Conservation (phyloP, 2,113 vertebrate species). For the Tursiops truncatus region DNA sequence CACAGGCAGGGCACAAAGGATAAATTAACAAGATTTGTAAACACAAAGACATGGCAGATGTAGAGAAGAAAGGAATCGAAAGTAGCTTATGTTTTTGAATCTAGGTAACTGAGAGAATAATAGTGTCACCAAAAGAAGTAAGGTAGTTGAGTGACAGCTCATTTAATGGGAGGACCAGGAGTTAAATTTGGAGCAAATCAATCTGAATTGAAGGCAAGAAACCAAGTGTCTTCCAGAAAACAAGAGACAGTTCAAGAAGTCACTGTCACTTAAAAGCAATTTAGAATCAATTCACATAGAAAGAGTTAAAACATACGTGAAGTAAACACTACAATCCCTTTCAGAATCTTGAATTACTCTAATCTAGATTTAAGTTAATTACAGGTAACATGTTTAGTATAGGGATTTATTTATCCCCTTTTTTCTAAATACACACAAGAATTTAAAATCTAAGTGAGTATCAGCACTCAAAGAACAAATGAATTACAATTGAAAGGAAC, state of each 20-base stretch:
- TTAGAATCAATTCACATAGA: not conserved
- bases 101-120: not conserved
- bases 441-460: not conserved
- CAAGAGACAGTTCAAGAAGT: not conserved
- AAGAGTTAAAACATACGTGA: not conserved
- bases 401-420: not conserved
- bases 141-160: too few relatives aligned
- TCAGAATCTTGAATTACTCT: not conserved
- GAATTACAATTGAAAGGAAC: not conserved
- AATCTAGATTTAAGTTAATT: not conserved
- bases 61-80: not conserved
- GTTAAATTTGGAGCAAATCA: not conserved
- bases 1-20: not conserved
- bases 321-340: not conserved
- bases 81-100: not conserved
- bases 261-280: not conserved
- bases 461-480: not conserved
- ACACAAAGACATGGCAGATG: not conserved
- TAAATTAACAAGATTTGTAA: not conserved
- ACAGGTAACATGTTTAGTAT: not conserved
- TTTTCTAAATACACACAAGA: not conserved
- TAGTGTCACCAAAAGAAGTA: not conserved
- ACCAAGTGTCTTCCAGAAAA: not conserved
- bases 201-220: not conserved
- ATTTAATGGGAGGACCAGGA: not conserved